phyloP scores from a whole-genome alignment of 2,888 invertebrate genomes.

The Volucella inflata region DNA sequence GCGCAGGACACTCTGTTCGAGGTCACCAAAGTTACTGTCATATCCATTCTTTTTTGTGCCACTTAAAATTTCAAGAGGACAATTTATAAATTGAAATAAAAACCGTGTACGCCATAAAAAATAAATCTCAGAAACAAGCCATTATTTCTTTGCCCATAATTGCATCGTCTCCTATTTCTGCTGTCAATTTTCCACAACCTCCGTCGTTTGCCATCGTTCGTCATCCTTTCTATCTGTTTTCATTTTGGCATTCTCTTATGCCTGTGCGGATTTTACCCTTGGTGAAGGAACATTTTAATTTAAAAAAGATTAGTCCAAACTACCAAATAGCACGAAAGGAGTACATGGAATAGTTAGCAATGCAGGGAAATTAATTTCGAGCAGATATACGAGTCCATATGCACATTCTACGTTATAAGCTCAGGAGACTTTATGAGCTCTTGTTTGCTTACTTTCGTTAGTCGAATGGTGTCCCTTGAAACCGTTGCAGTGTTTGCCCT shows the following conservation, averaged over 20 bases:
- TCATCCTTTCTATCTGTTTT: slow-evolving; percentile 3
- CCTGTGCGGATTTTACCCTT: slow-evolving; percentile 27
- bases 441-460: no score
- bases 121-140: not conserved
- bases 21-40: not conserved
- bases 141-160: slow-evolving; percentile 6
- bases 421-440: no score
- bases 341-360: slow-evolving; percentile 41
- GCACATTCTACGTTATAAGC: not conserved
- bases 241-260: not conserved
- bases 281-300: slow-evolving; percentile 7
- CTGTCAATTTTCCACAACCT: slow-evolving; percentile 26
- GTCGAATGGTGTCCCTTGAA: no score
- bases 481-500: no score
- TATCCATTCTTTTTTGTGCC: not conserved
- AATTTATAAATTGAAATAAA: slow-evolving; percentile 5
- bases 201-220: not conserved
- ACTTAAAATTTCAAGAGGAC: not conserved
- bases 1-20: no score
- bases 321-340: slow-evolving; percentile 69
- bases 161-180: slow-evolving; percentile 4
- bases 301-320: slow-evolving; percentile 62
- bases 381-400: slow-evolving; percentile 30
- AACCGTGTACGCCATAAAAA: slow-evolving; percentile 4
- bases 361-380: slow-evolving; percentile 70